Base-by-base conservation (phyloP, 2,113 vertebrate genomes). In the Chamaetylas fuelleborni region DNA sequence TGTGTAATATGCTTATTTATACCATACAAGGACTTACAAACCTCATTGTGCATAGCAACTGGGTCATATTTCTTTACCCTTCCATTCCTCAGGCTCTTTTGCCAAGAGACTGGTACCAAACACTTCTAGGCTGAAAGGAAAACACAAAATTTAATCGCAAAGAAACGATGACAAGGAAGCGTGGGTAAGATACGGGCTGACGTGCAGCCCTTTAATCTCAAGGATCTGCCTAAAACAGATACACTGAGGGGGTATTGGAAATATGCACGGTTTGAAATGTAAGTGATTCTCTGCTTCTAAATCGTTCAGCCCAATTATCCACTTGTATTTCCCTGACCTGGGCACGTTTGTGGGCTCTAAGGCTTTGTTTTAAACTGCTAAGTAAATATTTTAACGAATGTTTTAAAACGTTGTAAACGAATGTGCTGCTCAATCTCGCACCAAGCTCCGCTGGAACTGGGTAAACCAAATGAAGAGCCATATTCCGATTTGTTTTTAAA, bases 21-120 rank as follows among this genome's bases (percentile, higher is more conserved):
- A 95, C 96, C 94, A 87, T 95, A 96, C 94, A 97, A 95, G 95
- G 96, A 88, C 94, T 95, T 95, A 95, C 92, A 87, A 94, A 97
- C 96, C 94, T 96, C 94, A 82, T 81, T 85, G 95, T 90, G 93
- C 95, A 71, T 80, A 95, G 94, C 96, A 94, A 86, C 94, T 92
- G 96, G 93, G 72, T 96, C 94, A 58, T 92, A 86, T 95, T 95
- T 90, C 93, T 95, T 84, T 94, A 90, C 80, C 86, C 95, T 80
- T 96, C 93, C 90, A 89, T 91, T 97, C 92, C 95, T 95, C 92
- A 9, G 86, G 82, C 86, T 86, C 88, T 69, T 95, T 89, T 88
- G 94, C 96, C 96, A 95, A 91, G 79, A 88, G 69, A 77, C 86
- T 83, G 93, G 93, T 90, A 96, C 73, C 92, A 92, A 94, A 94